phyloP scores from a whole-genome alignment of 2,797 vertebrate species.

The Halcyon smyrnensis region DNA sequence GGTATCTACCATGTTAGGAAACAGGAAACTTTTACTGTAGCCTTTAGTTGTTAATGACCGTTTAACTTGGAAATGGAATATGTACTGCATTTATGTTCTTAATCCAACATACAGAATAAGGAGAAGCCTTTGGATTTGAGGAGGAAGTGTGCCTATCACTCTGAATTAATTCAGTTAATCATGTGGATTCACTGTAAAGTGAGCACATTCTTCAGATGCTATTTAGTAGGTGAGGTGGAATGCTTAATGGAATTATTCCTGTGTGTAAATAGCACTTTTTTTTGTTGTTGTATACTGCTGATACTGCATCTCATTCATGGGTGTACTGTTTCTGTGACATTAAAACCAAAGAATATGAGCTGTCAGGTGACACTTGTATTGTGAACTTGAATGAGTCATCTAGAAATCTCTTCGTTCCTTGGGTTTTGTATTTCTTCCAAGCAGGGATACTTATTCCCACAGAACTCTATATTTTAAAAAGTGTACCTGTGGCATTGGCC shows the following conservation, averaged over 20 bases:
- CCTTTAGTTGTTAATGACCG: neutral
- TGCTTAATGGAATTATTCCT: neutral
- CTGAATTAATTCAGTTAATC: neutral
- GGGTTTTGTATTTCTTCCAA: neutral
- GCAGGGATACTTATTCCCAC: neutral
- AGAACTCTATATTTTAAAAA: neutral
- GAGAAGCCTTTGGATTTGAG: neutral
- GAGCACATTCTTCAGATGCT: neutral
- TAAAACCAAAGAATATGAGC: neutral
- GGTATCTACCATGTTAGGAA: neutral
- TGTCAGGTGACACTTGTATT: neutral
- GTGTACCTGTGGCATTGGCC: neutral
- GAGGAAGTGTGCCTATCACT: neutral
- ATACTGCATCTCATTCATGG: neutral
- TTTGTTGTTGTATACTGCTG: neutral
- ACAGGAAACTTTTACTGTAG: neutral
- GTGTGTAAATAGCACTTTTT: neutral
- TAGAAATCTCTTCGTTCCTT: neutral
- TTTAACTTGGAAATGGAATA: neutral
- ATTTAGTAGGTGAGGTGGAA: neutral
- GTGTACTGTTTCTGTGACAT: neutral
- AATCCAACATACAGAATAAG: neutral
- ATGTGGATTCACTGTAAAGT: neutral
- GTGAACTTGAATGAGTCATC: neutral
- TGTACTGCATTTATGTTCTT: neutral